These are phyloP conservation scores for Myiotriccus ornatus DNA, from an alignment of 2,797 vertebrate species.

Conservation along the genomic window DNA sequence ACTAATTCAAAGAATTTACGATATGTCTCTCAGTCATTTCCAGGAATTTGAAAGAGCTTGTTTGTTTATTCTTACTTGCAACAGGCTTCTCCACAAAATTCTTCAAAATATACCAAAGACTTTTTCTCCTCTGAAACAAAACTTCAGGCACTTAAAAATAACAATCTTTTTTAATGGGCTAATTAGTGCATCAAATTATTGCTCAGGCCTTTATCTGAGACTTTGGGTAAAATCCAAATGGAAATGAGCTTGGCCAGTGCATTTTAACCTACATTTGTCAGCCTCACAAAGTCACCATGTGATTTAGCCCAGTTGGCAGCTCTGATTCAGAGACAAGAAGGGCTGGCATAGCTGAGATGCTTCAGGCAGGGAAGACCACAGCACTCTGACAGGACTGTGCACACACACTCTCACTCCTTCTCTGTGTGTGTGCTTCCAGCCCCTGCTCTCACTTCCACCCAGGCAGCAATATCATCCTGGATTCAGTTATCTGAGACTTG, in stretches of 20 bases:
- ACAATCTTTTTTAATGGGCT: neutral
- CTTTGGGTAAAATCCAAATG: constrained; percentile 62
- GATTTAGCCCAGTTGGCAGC: constrained; percentile 61
- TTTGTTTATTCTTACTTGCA: constrained; percentile 30
- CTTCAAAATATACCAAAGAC: neutral
- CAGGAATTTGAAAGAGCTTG: constrained; percentile 16
- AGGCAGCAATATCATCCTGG: fast-evolving
- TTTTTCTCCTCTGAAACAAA: neutral
- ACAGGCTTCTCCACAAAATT: neutral
- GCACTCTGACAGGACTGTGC: neutral
- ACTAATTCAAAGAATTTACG: constrained; percentile 48
- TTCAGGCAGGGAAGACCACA: neutral
- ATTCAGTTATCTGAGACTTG: neutral
- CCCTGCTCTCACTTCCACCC: neutral
- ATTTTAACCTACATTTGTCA: constrained; percentile 65
- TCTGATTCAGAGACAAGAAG: neutral
- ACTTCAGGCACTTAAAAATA: constrained; percentile 20
- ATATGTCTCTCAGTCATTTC: neutral
- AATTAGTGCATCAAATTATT: constrained; percentile 52
- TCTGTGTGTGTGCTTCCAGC: fast-evolving
- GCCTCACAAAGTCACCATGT: constrained; percentile 28
- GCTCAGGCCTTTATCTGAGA: constrained; percentile 27
- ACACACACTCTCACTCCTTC: neutral
- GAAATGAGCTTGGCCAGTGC: constrained; percentile 47
- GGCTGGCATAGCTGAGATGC: constrained; percentile 41